Percentiles rank a stretch among this genome's conserved stretches.
Conservation (phyloP, 1,140 invertebrate genomes). For the Sycobia sp. region DNA sequence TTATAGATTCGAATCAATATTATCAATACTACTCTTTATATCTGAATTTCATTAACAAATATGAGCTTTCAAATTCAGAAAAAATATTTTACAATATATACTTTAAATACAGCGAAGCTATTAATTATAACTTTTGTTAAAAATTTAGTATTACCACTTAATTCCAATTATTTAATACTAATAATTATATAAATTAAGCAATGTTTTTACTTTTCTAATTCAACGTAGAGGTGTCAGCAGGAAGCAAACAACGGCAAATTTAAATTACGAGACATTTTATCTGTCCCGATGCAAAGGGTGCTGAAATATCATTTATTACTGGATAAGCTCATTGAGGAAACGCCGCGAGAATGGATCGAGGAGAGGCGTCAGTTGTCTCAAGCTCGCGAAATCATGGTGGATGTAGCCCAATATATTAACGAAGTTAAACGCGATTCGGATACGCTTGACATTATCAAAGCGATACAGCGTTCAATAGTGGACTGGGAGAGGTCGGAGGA, state of each 20-base stretch:
- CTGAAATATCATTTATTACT: slow-evolving; percentile 95
- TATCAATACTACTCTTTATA: too few relatives aligned
- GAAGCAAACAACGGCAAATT: slow-evolving; percentile 95
- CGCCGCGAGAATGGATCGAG: slow-evolving; percentile 78
- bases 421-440: slow-evolving; percentile 98
- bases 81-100: too few relatives aligned
- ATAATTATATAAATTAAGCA: too few relatives aligned
- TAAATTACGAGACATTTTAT: slow-evolving; percentile 90
- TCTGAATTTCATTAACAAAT: too few relatives aligned
- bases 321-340: slow-evolving; percentile 91
- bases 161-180: too few relatives aligned
- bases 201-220: slow-evolving; percentile 14
- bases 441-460: slow-evolving; percentile 85
- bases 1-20: too few relatives aligned
- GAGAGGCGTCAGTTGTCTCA: slow-evolving; percentile 82
- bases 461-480: slow-evolving; percentile 84
- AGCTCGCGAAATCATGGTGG: slow-evolving; percentile 95
- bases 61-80: too few relatives aligned
- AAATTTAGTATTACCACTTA: too few relatives aligned
- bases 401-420: slow-evolving; percentile 96
- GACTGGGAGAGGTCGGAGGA: slow-evolving; percentile 82
- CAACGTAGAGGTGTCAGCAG: slow-evolving; percentile 83
- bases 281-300: slow-evolving; percentile 97
- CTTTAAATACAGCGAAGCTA: too few relatives aligned
- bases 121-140: too few relatives aligned